Base-by-base conservation (phyloP, 2,113 vertebrate species). In the Oceanodroma tethys region DNA sequence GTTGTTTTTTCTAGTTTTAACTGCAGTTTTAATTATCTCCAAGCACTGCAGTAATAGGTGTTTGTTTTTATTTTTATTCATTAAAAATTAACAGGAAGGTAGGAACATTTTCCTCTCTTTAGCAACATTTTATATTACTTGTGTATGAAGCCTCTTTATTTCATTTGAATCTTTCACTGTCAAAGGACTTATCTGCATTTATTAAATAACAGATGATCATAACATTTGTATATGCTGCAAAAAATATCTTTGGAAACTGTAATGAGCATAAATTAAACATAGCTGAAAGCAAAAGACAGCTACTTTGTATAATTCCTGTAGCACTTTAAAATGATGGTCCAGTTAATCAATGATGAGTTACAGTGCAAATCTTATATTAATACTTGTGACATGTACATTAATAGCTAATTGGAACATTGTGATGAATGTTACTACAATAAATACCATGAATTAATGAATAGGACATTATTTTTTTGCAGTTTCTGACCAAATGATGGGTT, bases 271-370 rank as follows among this genome's bases (percentile, higher is more conserved):
- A 95, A 93, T 91, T 91, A 89, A 58, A 75, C 4, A 15, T 4
- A 90, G 60, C 36, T 70, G 85, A 93, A 89, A 94, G 26, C 53
- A 92, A 76, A 82, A 85, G 74, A 94, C 40, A 90, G 38, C 48
- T 86, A 95, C 40, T 87, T 93, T 83, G 32, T 92, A 19, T 84
- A 96, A 91, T 90, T 92, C 56, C 59, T 88, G 38, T 26, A 75
- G 43, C 42, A 85, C 36, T 88, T 95, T 66, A 71, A 95, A 97
- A 90, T 71, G 71, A 96, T 88, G 0, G 16, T 58, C 42, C 47
- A 91, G 76, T 74, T 95, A 95, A 97, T 94, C 92, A 93, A 56
- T 76, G 74, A 50, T 94, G 63, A 95, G 81, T 86, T 95, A 66
- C 50, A 82, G n/a, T 45, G 34, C 29, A 76, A 81, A 95, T 83